Evolutionary conservation across 2,113 vertebrate species (phyloP).

Genomic region (Notarius quadriscutis): DNA sequence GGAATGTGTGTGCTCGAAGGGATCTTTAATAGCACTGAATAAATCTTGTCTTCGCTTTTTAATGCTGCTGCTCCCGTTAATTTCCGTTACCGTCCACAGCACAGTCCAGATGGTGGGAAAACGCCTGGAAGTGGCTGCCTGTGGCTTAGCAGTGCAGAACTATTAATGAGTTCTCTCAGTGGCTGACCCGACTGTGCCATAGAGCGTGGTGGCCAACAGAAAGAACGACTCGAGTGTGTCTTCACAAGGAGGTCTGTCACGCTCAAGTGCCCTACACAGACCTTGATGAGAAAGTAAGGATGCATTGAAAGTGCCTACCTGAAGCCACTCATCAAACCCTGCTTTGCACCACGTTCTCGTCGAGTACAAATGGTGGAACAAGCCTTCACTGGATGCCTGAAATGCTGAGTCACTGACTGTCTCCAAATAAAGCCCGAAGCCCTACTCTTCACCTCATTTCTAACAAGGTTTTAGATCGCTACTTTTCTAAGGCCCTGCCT

Average conservation of each 20-base stretch:
- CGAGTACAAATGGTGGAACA: background rate
- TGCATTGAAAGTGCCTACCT: background rate
- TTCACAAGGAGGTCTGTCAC: background rate
- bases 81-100: background rate
- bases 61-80: background rate
- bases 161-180: background rate
- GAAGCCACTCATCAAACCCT: background rate
- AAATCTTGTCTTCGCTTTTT: background rate
- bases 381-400: background rate
- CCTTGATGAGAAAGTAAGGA: background rate
- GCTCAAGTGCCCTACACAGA: background rate
- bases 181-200: background rate
- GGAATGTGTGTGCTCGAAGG: background rate
- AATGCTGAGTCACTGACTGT: background rate
- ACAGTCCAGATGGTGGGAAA: background rate
- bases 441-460: no score
- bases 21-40: background rate
- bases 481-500: background rate
- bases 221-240: background rate
- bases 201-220: background rate
- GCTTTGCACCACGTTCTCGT: background rate
- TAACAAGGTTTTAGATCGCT: background rate
- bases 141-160: background rate
- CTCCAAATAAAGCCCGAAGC: background rate
- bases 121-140: background rate